Evolutionary conservation across 2,113 vertebrate species (phyloP).

Genomic region (Antidorcas marsupialis): DNA sequence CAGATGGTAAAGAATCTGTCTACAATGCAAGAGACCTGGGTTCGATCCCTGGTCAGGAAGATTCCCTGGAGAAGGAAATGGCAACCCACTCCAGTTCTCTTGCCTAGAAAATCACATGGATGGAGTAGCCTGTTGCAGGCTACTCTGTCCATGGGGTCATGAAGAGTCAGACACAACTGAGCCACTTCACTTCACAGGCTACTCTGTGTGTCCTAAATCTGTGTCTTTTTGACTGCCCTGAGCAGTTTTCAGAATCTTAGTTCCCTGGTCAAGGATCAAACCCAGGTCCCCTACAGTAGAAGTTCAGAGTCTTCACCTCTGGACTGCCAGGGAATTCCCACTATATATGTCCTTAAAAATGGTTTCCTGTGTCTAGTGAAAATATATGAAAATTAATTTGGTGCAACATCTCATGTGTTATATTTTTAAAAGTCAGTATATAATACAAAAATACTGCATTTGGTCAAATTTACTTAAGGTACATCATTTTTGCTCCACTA

Average conservation of each 20-base stretch:
- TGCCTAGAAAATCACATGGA: too few species aligned
- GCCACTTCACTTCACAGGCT: background rate
- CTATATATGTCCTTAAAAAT: background rate
- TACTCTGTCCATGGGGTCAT: too few species aligned
- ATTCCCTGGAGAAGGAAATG: too few species aligned
- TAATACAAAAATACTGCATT: background rate
- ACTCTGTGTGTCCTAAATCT: background rate
- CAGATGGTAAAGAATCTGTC: too few species aligned
- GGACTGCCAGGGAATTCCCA: background rate
- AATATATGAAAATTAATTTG: background rate
- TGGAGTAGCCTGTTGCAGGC: too few species aligned
- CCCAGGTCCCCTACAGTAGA: background rate
- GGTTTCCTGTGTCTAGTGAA: background rate
- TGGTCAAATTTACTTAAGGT: background rate
- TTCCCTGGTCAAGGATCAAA: background rate
- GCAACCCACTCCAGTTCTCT: too few species aligned
- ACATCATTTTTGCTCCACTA: background rate
- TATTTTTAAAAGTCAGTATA: background rate
- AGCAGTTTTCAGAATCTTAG: background rate
- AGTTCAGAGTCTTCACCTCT: background rate
- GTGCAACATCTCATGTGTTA: background rate
- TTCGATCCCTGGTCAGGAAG: too few species aligned
- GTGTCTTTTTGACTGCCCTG: background rate
- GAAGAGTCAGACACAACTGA: too few species aligned
- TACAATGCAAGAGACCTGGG: too few species aligned